A percentile compares a stretch with the other conserved stretches of the same genome.
Evolutionary conservation across 2,888 invertebrate species (phyloP).

Genomic region (Agelastica alni): DNA sequence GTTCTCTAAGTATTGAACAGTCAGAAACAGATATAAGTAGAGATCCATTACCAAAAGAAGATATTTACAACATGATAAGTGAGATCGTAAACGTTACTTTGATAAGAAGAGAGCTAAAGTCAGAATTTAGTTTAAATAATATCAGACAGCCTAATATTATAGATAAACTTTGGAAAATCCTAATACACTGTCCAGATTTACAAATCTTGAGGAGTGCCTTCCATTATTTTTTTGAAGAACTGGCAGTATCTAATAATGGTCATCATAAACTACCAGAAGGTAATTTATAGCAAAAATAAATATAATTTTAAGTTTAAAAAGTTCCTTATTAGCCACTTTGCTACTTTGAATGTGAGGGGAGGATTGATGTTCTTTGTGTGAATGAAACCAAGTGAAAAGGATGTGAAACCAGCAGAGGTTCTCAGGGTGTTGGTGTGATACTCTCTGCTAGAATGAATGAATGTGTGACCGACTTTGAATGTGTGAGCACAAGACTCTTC

Average conservation of each 20-base stretch:
- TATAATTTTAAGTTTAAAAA: neutral
- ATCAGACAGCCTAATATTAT: conserved; percentile 33
- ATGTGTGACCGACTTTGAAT: too few relatives aligned
- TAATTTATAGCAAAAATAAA: neutral
- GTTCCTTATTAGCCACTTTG: neutral
- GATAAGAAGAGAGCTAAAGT: conserved; percentile 22
- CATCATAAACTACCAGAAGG: conserved; percentile 25
- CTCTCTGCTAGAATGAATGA: too few relatives aligned
- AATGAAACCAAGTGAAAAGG: too few relatives aligned
- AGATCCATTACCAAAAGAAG: conserved; percentile 17
- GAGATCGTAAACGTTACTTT: conserved; percentile 12
- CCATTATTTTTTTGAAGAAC: conserved; percentile 38
- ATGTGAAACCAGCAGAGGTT: too few relatives aligned
- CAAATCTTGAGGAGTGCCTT: conserved; percentile 34
- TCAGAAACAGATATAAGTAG: conserved; percentile 23
- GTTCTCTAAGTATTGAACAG: conserved; percentile 5
- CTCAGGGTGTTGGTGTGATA: too few relatives aligned
- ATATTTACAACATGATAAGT: conserved; percentile 15
- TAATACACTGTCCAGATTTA: conserved; percentile 37
- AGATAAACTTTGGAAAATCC: conserved; percentile 37
- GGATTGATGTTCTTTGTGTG: too few relatives aligned
- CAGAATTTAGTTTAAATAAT: conserved; percentile 29
- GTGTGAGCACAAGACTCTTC: too few relatives aligned
- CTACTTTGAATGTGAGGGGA: too few relatives aligned
- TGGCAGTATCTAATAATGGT: conserved; percentile 30